phyloP scores from a whole-genome alignment of 2,888 invertebrate genomes.

The Drosophila kanekoi region DNA sequence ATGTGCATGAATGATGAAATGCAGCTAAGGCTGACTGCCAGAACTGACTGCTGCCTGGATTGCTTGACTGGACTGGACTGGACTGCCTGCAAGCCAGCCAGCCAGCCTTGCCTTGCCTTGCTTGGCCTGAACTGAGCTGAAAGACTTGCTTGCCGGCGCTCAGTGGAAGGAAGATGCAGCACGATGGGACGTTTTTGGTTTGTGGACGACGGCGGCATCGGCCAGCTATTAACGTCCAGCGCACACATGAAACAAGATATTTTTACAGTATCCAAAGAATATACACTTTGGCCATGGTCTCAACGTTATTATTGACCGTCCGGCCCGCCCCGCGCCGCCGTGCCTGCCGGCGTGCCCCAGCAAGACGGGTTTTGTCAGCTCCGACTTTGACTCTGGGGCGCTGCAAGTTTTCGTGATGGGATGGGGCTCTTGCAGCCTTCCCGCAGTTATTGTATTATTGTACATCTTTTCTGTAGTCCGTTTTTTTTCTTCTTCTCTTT shows the following conservation, averaged over 20 bases:
- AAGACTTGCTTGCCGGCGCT: conserved; percentile 38
- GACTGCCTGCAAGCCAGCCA: conserved; percentile 5
- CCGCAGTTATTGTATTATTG: conserved; percentile 68
- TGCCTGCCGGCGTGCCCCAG: conserved; percentile 4
- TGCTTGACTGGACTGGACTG: conserved; percentile 22
- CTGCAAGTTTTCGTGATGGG: conserved; percentile 53
- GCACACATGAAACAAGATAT: conserved; percentile 82
- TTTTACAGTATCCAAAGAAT: conserved; percentile 68
- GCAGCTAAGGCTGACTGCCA: conserved; percentile 71
- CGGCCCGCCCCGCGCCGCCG: neutral
- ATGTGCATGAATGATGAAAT: conserved; percentile 81
- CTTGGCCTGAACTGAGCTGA: conserved; percentile 4
- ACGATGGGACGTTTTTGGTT: conserved; percentile 36
- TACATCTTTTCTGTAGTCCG: conserved; percentile 42
- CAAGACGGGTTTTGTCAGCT: conserved; percentile 67
- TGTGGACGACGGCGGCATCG: conserved; percentile 18
- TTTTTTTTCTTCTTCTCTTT: conserved; percentile 30
- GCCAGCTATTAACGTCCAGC: conserved; percentile 81
- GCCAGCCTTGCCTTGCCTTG: neutral
- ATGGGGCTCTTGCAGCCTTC: conserved; percentile 46
- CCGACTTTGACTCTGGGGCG: conserved; percentile 67
- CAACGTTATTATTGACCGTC: conserved; percentile 61
- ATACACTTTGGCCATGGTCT: conserved; percentile 45
- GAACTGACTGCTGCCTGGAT: conserved; percentile 50
- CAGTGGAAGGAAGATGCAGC: conserved; percentile 27